Conservation (phyloP, 2,113 vertebrate genomes). For the Xenotilapia flavipinnis region DNA sequence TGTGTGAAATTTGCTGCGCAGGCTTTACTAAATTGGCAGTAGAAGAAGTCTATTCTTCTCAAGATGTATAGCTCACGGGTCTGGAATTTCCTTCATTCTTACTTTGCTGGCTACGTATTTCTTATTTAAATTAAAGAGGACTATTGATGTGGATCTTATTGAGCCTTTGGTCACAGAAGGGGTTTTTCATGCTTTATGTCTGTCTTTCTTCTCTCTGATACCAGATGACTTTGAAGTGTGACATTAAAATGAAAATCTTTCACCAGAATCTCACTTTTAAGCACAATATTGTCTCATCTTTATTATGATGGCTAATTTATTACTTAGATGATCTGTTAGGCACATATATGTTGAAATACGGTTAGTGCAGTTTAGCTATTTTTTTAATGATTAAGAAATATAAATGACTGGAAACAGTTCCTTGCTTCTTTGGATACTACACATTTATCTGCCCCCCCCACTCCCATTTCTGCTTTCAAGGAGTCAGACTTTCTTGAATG, state of each 20-base stretch:
- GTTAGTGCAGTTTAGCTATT: not conserved
- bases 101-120: slow-evolving; percentile 39
- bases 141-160: slow-evolving; percentile 55
- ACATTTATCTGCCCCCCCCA: not conserved
- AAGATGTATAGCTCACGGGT: slow-evolving; percentile 54
- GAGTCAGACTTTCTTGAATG: not conserved
- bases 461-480: not conserved
- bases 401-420: not conserved
- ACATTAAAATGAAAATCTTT: slow-evolving; percentile 37
- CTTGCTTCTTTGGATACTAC: not conserved
- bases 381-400: not conserved
- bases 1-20: slow-evolving; percentile 63
- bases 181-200: slow-evolving; percentile 34
- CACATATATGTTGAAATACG: not conserved
- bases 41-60: slow-evolving; percentile 54
- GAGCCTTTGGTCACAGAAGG: slow-evolving; percentile 24
- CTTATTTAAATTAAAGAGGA: slow-evolving; percentile 50
- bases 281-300: not conserved
- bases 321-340: not conserved
- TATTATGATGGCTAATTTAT: not conserved
- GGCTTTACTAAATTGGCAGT: slow-evolving; percentile 50
- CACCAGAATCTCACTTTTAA: not conserved
- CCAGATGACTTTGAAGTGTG: slow-evolving; percentile 40
- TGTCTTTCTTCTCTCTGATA: slow-evolving; percentile 21
- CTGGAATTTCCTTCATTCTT: slow-evolving; percentile 23